These are phyloP conservation scores for Drosophila stalkeri DNA, from an alignment of 2,888 invertebrate species.

Conservation along the genomic window DNA sequence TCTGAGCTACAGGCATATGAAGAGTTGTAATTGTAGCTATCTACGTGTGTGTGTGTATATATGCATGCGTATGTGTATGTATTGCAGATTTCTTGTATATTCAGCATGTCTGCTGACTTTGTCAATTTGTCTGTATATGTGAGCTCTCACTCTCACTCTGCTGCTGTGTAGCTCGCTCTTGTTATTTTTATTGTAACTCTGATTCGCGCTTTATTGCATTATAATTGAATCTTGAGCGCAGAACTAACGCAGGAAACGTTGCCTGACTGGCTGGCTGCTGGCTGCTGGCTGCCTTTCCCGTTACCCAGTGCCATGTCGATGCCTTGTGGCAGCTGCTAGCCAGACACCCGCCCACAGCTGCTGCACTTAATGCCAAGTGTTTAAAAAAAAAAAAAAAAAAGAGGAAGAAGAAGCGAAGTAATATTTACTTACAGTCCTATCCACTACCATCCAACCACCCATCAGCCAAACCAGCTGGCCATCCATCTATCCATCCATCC, in stretches of 20 bases:
- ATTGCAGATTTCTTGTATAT: constrained; percentile 50
- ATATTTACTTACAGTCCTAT: constrained; percentile 70
- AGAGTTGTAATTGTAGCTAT: constrained; percentile 10
- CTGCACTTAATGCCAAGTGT: constrained; percentile 80
- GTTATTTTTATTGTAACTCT: constrained; percentile 78
- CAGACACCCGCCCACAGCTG: constrained; percentile 55
- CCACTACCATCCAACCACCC: neutral
- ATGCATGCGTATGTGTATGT: constrained; percentile 23
- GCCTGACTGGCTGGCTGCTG: constrained; percentile 76
- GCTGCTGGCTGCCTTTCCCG: constrained; percentile 60
- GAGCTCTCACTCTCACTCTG: constrained; percentile 14
- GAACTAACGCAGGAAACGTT: constrained; percentile 80
- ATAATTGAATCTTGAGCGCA: constrained; percentile 83
- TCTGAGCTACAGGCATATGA: constrained; percentile 12
- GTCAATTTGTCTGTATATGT: constrained; percentile 11
- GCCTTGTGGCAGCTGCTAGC: constrained; percentile 56
- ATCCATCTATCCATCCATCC: constrained; percentile 23
- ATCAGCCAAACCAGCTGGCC: neutral
- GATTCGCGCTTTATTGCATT: constrained; percentile 84
- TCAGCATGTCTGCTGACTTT: constrained; percentile 47
- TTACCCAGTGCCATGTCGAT: constrained; percentile 32
- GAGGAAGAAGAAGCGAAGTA: constrained; percentile 48
- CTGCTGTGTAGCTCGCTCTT: constrained; percentile 53
- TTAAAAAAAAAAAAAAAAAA: constrained; percentile 55
- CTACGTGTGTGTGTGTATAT: constrained; percentile 12